phyloP scores from a whole-genome alignment of 2,113 vertebrate species.

The Emberiza fucata region DNA sequence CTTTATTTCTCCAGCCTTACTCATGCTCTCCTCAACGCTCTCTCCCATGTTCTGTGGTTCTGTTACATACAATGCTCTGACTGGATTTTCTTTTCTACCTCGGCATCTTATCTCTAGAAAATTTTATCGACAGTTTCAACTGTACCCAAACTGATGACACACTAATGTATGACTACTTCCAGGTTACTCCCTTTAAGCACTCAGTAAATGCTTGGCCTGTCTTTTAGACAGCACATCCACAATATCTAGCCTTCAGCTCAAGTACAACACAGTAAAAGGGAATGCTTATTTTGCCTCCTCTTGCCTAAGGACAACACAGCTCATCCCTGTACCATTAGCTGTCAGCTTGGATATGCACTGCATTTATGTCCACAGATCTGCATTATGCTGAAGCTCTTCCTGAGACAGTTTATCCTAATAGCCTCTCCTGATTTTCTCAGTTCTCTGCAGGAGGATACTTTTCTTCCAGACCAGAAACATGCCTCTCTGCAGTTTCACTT shows the following conservation, averaged over 20 bases:
- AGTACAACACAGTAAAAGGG: not conserved
- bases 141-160: not conserved
- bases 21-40: not conserved
- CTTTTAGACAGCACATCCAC: not conserved
- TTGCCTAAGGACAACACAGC: not conserved
- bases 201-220: not conserved
- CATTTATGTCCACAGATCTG: not conserved
- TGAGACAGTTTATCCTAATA: not conserved
- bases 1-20: not conserved
- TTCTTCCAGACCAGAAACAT: not conserved
- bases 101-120: not conserved
- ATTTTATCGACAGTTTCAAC: not conserved
- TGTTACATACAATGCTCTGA: not conserved
- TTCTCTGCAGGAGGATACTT: not conserved
- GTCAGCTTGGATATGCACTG: not conserved
- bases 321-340: not conserved
- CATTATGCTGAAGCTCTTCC: not conserved
- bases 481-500: not conserved
- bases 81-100: not conserved
- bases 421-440: not conserved
- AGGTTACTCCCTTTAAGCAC: not conserved
- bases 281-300: not conserved
- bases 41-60: not conserved
- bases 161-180: not conserved
- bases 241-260: not conserved